Evolutionary conservation across 2,797 vertebrate species (phyloP), one percentile per base, ranked within the genome.

Genomic region (Diglossa cyanea): DNA sequence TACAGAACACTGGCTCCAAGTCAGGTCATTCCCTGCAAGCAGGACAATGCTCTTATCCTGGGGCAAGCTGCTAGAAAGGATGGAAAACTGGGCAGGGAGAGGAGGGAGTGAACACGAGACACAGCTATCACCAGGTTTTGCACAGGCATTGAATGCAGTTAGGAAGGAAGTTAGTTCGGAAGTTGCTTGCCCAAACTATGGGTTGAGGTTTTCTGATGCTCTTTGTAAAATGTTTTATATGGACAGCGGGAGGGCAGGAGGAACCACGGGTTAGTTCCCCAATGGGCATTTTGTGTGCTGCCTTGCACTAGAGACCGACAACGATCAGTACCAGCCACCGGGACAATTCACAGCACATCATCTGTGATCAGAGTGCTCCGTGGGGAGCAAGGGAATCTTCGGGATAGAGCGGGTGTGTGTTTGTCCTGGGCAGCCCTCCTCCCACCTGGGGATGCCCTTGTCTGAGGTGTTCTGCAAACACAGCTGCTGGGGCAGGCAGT

Each of bases 271-370:
- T 51, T 30, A 18, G n/a, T 31, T 25, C 37, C 53, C 16, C 18
- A 23, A 5, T 0, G 18, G 35, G 15, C 17, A 5, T 71, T 89
- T 47, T 35, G 37, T 42, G 13, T 0, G 0, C 31, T 31, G 72
- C 30, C 61, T 39, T 8, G 33, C 53, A 48, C 13, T 26, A 55
- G 33, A 60, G 58, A 37, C 17, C 5, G 11, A 55, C 17, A 31
- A 6, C 4, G 11, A 42, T 35, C 33, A 5, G 39, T 13, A 25
- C 37, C 13, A 75, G 20, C 35, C 14, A 16, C 23, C 6, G 5
- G 30, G 81, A 26, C 42, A 65, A 15, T 26, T 48, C 4, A 4
- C 18, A 71, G 17, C 25, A 3, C 0, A 0, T 30, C 23, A 6
- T 30, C 45, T 26, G 44, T 3, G 13, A 45, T 28, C 33, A 13